Base-by-base conservation (phyloP, 2,888 invertebrate species). In the Drosophila cognata region DNA sequence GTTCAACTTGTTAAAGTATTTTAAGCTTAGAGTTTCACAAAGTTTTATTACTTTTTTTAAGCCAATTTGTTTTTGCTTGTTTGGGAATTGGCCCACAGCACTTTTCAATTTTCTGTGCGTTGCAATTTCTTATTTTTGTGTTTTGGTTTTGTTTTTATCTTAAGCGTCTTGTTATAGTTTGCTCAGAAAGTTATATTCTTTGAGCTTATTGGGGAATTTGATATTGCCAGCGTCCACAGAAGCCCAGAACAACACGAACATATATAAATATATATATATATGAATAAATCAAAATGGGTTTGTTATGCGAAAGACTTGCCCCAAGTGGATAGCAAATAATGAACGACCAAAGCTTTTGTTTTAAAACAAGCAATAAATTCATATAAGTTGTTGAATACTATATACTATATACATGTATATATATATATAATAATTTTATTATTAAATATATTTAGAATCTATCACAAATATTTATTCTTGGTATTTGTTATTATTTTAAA, bases 151-250 rank as follows among this genome's bases (percentile, higher is more conserved):
- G 46, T 70, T 61, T 63, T 52, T 74, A 74, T 83, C 71, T 71
- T 74, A 83, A 82, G 75, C 83, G 65, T 55, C 83, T 83, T 80
- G 73, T 80, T 82, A 71, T 82, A 88, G 86, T 83, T 84, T 77
- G 64, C 65, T 61, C 61, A 73, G 61, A 82, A 88, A 85, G 88
- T 74, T 75, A 73, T 72, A 74, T 85, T 58, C 59, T 50, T 64
- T 50, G 46, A 60, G 66, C 67, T 71, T 71, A 43, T 60, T 76
- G 76, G 55, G 31, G 41, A 75, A 55, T 65, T 71, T 57, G 52
- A 52, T 48, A 11, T 59, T 60, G 43, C 43, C 29, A 36, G 28
- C 35, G 21, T 29, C 13, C 55, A 16, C 58, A 71, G 28, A 57
- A 53, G 48, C 55, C 10, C n/a, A 11, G 38, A 43, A 51, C 25